Evolutionary conservation across 2,113 vertebrate genomes (phyloP).

Genomic region (Ailuropoda melanoleuca): DNA sequence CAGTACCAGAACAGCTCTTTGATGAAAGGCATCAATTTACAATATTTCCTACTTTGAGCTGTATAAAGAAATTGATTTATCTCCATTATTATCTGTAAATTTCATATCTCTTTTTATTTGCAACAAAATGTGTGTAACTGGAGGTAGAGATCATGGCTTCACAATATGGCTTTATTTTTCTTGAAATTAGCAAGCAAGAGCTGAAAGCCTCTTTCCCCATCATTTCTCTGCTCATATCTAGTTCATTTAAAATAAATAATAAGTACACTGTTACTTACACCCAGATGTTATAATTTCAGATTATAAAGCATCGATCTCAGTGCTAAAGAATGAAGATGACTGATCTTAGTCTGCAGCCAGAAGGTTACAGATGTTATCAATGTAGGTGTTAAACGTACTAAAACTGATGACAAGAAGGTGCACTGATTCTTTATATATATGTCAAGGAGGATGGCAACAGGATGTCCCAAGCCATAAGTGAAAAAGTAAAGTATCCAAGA

Average conservation of each 20-base stretch:
- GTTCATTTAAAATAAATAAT: neutral
- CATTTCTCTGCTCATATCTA: neutral
- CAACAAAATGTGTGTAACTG: constrained; percentile 45
- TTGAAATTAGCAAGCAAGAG: neutral
- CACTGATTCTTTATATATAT: neutral
- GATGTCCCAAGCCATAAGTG: neutral
- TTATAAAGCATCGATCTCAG: neutral
- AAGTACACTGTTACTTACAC: neutral
- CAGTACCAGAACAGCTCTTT: constrained; percentile 30
- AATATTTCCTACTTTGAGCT: constrained; percentile 34
- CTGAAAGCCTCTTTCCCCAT: neutral
- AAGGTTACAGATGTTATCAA: neutral
- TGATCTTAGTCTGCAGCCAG: neutral
- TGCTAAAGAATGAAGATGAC: neutral
- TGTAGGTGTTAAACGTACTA: neutral
- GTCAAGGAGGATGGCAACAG: neutral
- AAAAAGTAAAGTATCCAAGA: neutral
- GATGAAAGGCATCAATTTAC: constrained; percentile 34
- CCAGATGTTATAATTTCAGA: neutral
- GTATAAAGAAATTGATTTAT: constrained; percentile 49
- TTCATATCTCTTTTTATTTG: constrained; percentile 19
- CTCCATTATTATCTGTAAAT: constrained; percentile 18
- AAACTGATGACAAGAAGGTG: neutral
- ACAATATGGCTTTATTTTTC: neutral
- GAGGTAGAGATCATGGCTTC: neutral